A percentile compares a stretch with the other conserved stretches of the same genome.
Evolutionary conservation across 2,113 vertebrate genomes (phyloP).

Genomic region (Tetraodon nigroviridis): DNA sequence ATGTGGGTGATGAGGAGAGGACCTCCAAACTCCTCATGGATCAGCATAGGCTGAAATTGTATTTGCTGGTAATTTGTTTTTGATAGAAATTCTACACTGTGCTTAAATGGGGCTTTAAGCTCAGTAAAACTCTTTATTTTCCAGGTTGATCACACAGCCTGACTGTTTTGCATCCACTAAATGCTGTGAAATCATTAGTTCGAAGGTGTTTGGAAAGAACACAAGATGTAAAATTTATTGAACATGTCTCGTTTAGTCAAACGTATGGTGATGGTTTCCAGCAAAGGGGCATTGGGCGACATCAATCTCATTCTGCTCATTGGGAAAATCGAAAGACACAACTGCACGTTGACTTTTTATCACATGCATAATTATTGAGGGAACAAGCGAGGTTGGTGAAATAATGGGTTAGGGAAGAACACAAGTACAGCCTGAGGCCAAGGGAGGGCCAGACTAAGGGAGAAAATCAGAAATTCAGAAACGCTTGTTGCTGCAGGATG

Average conservation of each 20-base stretch:
- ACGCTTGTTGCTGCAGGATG: constrained; percentile 14
- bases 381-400: constrained; percentile 35
- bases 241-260: background rate
- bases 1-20: constrained; percentile 12
- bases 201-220: background rate
- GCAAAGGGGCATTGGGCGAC: constrained; percentile 4
- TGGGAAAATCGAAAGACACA: constrained; percentile 35
- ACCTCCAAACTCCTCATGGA: background rate
- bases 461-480: constrained; percentile 19
- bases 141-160: too few species aligned
- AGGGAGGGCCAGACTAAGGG: background rate
- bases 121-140: background rate
- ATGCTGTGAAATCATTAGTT: background rate
- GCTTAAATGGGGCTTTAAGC: constrained; percentile 19
- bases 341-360: constrained; percentile 40
- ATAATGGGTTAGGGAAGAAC: constrained; percentile 51
- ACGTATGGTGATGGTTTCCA: constrained; percentile 2
- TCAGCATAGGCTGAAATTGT: constrained; percentile 8
- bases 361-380: constrained; percentile 42
- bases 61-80: constrained; percentile 8
- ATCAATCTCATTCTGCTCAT: constrained; percentile 18
- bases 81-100: background rate
- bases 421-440: constrained; percentile 20
- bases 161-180: background rate
- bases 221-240: background rate